These are phyloP conservation scores for Australoheros scitulus DNA, from an alignment of 2,113 vertebrate genomes.

Conservation along the genomic window DNA sequence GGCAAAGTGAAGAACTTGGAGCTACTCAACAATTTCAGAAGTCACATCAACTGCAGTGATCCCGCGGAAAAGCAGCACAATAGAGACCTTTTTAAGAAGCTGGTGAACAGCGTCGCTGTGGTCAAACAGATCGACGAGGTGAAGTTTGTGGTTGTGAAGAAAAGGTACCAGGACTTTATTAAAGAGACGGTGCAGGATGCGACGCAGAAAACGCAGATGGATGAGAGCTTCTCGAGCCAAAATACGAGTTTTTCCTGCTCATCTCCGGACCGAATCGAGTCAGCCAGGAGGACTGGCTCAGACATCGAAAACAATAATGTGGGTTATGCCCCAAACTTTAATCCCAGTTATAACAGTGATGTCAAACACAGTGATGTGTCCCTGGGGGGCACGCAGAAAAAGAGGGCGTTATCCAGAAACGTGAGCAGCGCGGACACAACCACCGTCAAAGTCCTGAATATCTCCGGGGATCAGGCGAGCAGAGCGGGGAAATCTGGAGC, in stretches of 20 bases:
- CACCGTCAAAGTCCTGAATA: conserved; percentile 62
- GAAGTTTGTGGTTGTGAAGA: conserved; percentile 86
- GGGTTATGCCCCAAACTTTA: background rate
- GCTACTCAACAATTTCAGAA: conserved; percentile 83
- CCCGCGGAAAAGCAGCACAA: conserved; percentile 80
- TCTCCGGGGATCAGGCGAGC: conserved; percentile 51
- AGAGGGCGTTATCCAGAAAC: background rate
- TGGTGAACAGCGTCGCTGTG: conserved; percentile 88
- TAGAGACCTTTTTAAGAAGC: conserved; percentile 85
- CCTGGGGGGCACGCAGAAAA: background rate
- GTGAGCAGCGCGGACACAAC: conserved; percentile 26
- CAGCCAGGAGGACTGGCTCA: conserved; percentile 25
- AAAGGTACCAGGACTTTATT: conserved; percentile 75
- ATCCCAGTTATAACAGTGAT: background rate
- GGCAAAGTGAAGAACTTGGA: conserved; percentile 85
- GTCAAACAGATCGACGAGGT: conserved; percentile 83
- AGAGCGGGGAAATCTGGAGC: conserved; percentile 57
- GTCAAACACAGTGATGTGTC: background rate
- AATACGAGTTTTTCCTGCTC: conserved; percentile 37
- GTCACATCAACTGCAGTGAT: conserved; percentile 77
- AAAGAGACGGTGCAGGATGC: conserved; percentile 21
- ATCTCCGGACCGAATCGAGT: conserved; percentile 18
- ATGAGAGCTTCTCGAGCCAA: conserved; percentile 28
- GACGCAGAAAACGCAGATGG: conserved; percentile 18
- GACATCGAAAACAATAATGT: conserved; percentile 71